phyloP scores from a whole-genome alignment of 2,888 invertebrate genomes.

The Diadegma fenestrale region DNA sequence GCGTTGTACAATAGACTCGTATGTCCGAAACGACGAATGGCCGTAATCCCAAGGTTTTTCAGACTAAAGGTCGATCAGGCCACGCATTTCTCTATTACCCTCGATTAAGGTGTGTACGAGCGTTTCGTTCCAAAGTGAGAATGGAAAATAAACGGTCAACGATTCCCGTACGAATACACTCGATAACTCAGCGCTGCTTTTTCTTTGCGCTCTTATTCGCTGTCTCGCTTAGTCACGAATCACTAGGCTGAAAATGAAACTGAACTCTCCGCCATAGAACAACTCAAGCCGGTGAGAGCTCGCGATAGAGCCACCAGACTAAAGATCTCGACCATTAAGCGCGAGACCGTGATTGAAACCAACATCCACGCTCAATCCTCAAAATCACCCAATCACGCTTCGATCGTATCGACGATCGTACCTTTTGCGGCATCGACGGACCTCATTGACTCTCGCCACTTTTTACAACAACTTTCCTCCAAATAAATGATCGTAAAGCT shows the following conservation, averaged over 20 bases:
- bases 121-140: constrained; percentile 44
- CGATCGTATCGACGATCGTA: constrained; percentile 56
- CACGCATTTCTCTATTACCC: constrained; percentile 44
- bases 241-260: constrained; percentile 32
- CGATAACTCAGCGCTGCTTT: constrained; percentile 56
- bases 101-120: constrained; percentile 26
- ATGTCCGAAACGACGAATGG: constrained; percentile 31
- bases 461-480: constrained; percentile 14
- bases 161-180: constrained; percentile 50
- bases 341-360: constrained; percentile 51
- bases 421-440: constrained; percentile 15
- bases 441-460: constrained; percentile 15
- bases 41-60: constrained; percentile 44
- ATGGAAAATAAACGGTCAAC: constrained; percentile 62
- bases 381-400: constrained; percentile 64
- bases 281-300: constrained; percentile 33
- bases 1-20: background rate
- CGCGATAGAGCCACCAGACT: constrained; percentile 42
- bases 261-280: constrained; percentile 24
- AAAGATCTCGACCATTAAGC: constrained; percentile 59
- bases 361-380: constrained; percentile 59
- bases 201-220: constrained; percentile 1
- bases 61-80: constrained; percentile 50
- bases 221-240: constrained; percentile 8
- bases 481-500: constrained; percentile 4